Conservation (phyloP, 2,888 invertebrate species). For the Pedicia rivosa region DNA sequence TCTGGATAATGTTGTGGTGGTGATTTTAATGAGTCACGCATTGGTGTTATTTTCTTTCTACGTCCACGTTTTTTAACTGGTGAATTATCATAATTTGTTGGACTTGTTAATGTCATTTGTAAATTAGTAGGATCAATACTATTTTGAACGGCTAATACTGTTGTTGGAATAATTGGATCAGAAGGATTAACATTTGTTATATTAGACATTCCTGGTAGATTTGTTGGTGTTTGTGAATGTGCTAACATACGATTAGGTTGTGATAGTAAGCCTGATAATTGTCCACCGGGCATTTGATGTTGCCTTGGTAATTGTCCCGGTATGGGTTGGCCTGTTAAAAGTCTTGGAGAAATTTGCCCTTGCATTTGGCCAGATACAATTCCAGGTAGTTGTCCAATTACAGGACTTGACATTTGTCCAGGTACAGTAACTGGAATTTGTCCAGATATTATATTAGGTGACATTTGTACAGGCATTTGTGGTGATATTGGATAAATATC, state of each 20-base stretch:
- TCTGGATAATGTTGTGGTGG: neutral
- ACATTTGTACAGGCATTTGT: slow-evolving; percentile 18
- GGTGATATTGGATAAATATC: slow-evolving; percentile 14
- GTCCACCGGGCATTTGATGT: no score
- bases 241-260: no score
- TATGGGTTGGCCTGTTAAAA: no score
- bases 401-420: neutral
- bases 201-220: neutral
- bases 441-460: slow-evolving; percentile 11
- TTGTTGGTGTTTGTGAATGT: slow-evolving; percentile 4
- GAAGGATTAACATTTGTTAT: neutral
- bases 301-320: no score
- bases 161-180: slow-evolving; percentile 10
- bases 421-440: neutral
- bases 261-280: no score
- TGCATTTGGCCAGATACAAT: neutral
- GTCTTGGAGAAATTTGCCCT: neutral
- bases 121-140: slow-evolving; percentile 4
- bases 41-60: slow-evolving; percentile 30
- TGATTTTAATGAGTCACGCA: slow-evolving; percentile 19
- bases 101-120: neutral
- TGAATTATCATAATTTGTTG: neutral
- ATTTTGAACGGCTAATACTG: slow-evolving; percentile 9
- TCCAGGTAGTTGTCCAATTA: neutral
- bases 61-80: slow-evolving; percentile 25